Evolutionary conservation across 2,113 vertebrate genomes (phyloP), one percentile per base, ranked within the genome.

Genomic region (Hippocampus zosterae): DNA sequence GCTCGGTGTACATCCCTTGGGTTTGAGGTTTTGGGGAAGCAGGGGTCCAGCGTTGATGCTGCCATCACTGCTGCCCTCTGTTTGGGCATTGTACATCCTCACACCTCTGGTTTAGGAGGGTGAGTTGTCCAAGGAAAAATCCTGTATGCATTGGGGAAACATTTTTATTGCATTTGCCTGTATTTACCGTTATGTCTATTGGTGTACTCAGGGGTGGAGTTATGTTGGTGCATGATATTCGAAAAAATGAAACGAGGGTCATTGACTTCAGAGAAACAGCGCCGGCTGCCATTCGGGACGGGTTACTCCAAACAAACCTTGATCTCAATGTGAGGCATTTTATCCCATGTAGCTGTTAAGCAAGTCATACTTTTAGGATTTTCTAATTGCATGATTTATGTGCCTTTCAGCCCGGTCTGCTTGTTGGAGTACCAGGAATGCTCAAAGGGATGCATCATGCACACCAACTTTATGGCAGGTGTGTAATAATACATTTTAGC

Each of bases 231-330:
- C 97, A 99, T 0, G 89, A 98, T 85, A 98, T 98, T 81, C 93
- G 95, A 18, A 92, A 94, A 76, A 99, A 98, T 69, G 86, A 93
- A 84, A 98, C 95, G 72, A 91, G 91, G 72, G 88, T 96, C 65
- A 94, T 99, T 19, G 95, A 99, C 87, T 99, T 99, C 89, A 94
- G 96, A 46, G 96, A 98, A 89, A 95, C 94, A 0, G 95, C 96
- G 25, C 96, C 97, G 3, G 91, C 92, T 68, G 92, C 88, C 57
- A 88, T 98, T 81, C 87, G 81, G 21, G 94, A 96, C 70, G 83
- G 90, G 10, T 89, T 93, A 81, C 87, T 96, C 76, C 90, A 86
- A 65, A 87, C 85, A 55, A 90, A 88, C 71, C 90, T 93, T 71
- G 86, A 93, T 68, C 77, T 87, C 52, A 95, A 93, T 90, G 96